Evolutionary conservation across 2,113 vertebrate genomes (phyloP), one percentile per base, ranked within the genome.

Genomic region (Semnornis frantzii): DNA sequence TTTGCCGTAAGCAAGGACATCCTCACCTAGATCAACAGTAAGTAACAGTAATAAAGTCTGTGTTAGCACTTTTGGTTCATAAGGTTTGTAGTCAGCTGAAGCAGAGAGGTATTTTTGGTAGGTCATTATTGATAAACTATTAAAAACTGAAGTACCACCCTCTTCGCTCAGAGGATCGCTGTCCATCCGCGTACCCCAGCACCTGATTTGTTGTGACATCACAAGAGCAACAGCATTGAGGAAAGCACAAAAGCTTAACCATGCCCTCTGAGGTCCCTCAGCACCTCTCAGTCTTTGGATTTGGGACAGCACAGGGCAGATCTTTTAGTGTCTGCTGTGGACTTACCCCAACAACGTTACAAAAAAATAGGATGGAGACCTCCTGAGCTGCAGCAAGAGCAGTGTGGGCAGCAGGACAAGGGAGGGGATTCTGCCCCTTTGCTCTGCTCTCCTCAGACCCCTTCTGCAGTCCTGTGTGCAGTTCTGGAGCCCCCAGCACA

Each of bases 151-250:
- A 75, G 25, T 63, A 58, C 5, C 19, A 15, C 55, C 2, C 6
- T 30, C 4, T 8, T 28, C 21, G 9, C 1, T 39, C 34, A 42
- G 50, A 39, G 68, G 10, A 48, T n/a, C n/a, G 34, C 19, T 14
- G 7, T 33, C 50, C 42, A 23, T 23, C 37, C 33, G 30, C 23
- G 63, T 44, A 15, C 15, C 44, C 59, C 30, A 3, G 11, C n/a
- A 1, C 10, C 34, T 50, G 11, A 4, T 42, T 34, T 42, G 5
- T 23, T 0, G 0, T 15, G 30, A 20, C 17, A 9, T 54, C 2
- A 0, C 30, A 20, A 7, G 30, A 59, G 13, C 4, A 0, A 2
- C 0, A 0, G 2, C 6, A 0, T 23, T 23, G 14, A 62, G 57
- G 55, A 77, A 50, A 5, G 52, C 12, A 6, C 57, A 39, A 42